A percentile compares a stretch with the other conserved stretches of the same genome.
Evolutionary conservation across 2,113 vertebrate genomes (phyloP).

Genomic region (Pungitius pungitius): DNA sequence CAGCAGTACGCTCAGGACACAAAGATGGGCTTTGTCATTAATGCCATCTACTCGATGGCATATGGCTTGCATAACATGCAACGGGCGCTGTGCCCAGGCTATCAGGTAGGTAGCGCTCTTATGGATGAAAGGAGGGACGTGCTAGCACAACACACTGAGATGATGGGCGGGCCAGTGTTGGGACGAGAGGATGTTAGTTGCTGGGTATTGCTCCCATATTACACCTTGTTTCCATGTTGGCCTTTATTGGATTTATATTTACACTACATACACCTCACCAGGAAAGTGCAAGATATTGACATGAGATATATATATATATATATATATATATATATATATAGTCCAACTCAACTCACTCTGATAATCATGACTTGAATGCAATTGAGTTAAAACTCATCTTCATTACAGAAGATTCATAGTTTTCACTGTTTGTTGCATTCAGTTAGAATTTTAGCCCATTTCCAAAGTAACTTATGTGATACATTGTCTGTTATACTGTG

Average conservation of each 20-base stretch:
- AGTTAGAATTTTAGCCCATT: neutral
- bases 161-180: neutral
- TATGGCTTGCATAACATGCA: slow-evolving; percentile 98
- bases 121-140: slow-evolving; percentile 25
- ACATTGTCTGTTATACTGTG: neutral
- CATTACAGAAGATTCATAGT: neutral
- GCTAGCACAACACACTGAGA: neutral
- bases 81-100: slow-evolving; percentile 87
- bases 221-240: neutral
- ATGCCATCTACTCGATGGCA: slow-evolving; percentile 98
- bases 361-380: neutral
- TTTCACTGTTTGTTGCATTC: neutral
- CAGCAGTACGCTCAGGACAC: slow-evolving; percentile 97
- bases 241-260: slow-evolving; percentile 5
- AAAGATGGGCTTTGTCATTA: slow-evolving; percentile 99
- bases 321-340: neutral
- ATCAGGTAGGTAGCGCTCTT: slow-evolving; percentile 64
- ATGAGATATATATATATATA: neutral
- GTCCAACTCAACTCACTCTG: neutral
- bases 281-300: neutral
- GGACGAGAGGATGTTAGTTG: neutral
- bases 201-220: neutral
- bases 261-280: neutral
- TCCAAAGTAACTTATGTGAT: neutral
- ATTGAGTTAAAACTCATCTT: neutral